Evolutionary conservation across 2,888 invertebrate species (phyloP), one percentile per base, ranked within the genome.

Genomic region (Drosophila affinis): DNA sequence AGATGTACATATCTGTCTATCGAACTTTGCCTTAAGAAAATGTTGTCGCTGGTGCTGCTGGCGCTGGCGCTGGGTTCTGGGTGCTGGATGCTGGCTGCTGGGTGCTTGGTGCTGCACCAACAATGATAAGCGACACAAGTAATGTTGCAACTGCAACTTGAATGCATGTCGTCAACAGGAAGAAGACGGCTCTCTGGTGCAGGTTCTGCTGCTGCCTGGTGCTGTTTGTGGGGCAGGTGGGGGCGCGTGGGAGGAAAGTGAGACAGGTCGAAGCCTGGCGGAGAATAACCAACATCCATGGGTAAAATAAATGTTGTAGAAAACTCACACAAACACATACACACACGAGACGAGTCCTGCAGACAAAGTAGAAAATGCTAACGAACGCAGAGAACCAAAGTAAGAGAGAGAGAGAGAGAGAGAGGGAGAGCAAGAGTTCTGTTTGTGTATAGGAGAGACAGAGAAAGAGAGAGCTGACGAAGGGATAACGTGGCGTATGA

Each of bases 401-500:
- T 44, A 4, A 9, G 14, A 21, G 48, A 24, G 14, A 39, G 34
- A 44, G 9, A 9, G 14, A 21, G 48, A 24, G 14, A 39, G 61
- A 24, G 29, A 32, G 44, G 46, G 56, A 54, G 39, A 54, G 55
- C 1, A 21, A 21, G 21, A 21, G 21, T 3, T 21, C 21, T 21
- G 21, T 21, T 21, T 21, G 51, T 9, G 12, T 7, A 29, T 54
- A 52, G 55, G 51, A 9, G 12, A 7, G 24, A 46, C 21, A 45
- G 49, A 34, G 29, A 39, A 24, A 24, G 64, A 62, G 72, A 65
- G 62, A 73, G 62, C 64, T 72, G 68, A 64, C 73, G 71, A 67
- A 72, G 74, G 67, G 62, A 70, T 85, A 82, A 82, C 82, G 78
- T 77, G 80, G 79, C 81, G 72, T 81, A 79, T 84, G 86, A 83